phyloP scores from a whole-genome alignment of 1,140 invertebrate species.

The Zaprionus africanus region DNA sequence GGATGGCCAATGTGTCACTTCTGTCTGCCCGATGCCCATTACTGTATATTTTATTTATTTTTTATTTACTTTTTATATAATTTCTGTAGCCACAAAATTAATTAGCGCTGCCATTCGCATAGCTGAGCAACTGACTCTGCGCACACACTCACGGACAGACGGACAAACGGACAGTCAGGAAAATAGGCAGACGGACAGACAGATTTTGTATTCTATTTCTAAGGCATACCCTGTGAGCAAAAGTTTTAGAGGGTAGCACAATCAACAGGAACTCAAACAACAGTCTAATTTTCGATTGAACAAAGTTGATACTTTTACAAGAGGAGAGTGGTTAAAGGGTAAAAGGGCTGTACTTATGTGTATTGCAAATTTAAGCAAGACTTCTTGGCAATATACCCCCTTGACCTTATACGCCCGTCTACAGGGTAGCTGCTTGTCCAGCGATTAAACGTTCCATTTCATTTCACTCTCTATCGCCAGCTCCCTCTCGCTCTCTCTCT shows the following conservation, averaged over 20 bases:
- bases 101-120: conserved; percentile 58
- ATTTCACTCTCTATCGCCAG: not conserved
- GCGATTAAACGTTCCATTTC: conserved; percentile 4
- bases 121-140: conserved; percentile 36
- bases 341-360: not conserved
- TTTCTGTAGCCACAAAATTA: conserved; percentile 59
- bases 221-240: conserved; percentile 22
- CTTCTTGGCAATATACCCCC: not conserved
- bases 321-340: no score
- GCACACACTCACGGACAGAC: conserved; percentile 2
- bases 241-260: not conserved
- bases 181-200: not conserved
- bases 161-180: not conserved
- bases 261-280: not conserved
- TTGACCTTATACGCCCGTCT: not conserved
- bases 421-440: conserved; percentile 15
- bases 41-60: conserved; percentile 55
- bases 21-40: conserved; percentile 46
- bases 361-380: not conserved
- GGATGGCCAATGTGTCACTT: conserved; percentile 50
- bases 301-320: not conserved
- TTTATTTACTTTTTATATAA: conserved; percentile 61
- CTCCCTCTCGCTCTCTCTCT: conserved; percentile 1
- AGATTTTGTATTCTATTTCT: conserved; percentile 20
- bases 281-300: not conserved